phyloP scores from a whole-genome alignment of 1,140 invertebrate species.

The Drosophila pectinifera region DNA sequence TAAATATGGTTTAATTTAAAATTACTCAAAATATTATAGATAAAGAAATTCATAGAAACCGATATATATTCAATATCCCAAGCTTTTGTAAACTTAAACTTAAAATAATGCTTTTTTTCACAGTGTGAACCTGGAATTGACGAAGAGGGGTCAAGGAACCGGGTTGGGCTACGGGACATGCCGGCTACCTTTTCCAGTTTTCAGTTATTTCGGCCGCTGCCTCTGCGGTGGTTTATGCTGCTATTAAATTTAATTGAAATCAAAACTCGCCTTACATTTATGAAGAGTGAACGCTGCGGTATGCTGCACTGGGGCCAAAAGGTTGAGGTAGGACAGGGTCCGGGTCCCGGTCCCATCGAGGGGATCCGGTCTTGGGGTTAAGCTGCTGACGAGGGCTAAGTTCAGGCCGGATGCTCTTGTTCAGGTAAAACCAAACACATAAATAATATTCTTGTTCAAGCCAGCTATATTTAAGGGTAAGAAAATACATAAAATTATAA shows the following conservation, averaged over 20 bases:
- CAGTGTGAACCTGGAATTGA: slow-evolving; percentile 1
- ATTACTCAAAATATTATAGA: too few species aligned
- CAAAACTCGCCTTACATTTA: slow-evolving; percentile 65
- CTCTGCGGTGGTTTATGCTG: slow-evolving; percentile 65
- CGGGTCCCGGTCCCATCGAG: background rate
- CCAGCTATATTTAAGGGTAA: too few species aligned
- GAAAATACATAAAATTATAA: too few species aligned
- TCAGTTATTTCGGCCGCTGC: slow-evolving; percentile 36
- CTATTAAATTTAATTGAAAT: slow-evolving; percentile 83
- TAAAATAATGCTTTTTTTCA: too few species aligned
- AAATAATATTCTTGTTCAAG: background rate
- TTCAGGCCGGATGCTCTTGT: background rate
- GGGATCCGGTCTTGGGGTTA: background rate
- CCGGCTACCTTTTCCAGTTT: slow-evolving; percentile 41
- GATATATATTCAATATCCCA: too few species aligned
- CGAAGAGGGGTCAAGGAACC: slow-evolving; percentile 72
- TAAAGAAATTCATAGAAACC: too few species aligned
- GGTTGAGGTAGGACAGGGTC: slow-evolving; percentile 38
- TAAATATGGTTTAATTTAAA: too few species aligned
- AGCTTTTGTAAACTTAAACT: too few species aligned
- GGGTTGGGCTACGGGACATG: slow-evolving; percentile 29
- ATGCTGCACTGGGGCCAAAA: slow-evolving; percentile 33
- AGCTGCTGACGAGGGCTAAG: slow-evolving; percentile 1
- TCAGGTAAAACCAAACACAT: slow-evolving; percentile 11
- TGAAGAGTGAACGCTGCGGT: slow-evolving; percentile 45